Percentiles rank a stretch among this genome's conserved stretches.
Conservation (phyloP, 2,797 vertebrate genomes). For the Gorsachius magnificus region DNA sequence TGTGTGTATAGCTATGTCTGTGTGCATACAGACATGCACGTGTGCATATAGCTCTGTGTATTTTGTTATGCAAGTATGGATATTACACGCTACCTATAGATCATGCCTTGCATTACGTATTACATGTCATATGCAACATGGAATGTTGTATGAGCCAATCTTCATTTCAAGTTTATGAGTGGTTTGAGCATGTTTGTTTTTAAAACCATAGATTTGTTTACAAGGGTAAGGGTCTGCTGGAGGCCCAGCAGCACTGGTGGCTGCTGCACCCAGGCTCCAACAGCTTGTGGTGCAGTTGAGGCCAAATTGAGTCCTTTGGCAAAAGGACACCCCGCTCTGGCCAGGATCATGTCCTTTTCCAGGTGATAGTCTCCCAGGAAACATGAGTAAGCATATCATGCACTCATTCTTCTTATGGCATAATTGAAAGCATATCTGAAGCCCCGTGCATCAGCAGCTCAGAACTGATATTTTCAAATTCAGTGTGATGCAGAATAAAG, state of each 20-base stretch:
- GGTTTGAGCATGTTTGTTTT: background rate
- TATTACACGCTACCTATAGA: background rate
- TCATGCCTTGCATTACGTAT: background rate
- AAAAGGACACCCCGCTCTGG: background rate
- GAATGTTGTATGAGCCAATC: accelerated
- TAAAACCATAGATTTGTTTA: background rate
- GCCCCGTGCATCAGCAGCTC: background rate
- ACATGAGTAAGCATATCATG: background rate
- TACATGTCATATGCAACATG: background rate
- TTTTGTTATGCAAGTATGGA: background rate
- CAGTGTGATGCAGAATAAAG: background rate
- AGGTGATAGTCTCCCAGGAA: background rate
- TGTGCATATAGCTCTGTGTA: background rate
- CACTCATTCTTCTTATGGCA: background rate
- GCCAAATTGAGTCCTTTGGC: background rate
- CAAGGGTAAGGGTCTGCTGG: background rate
- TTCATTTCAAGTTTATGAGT: background rate
- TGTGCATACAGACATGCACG: accelerated
- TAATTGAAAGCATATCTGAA: background rate
- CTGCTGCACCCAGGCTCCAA: background rate
- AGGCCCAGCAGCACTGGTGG: background rate
- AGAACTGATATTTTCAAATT: background rate
- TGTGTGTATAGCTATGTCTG: background rate
- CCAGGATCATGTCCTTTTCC: background rate
- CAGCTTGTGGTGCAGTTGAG: background rate